These are phyloP conservation scores for Drosophila serrata DNA, from an alignment of 1,140 invertebrate species.

Conservation along the genomic window DNA sequence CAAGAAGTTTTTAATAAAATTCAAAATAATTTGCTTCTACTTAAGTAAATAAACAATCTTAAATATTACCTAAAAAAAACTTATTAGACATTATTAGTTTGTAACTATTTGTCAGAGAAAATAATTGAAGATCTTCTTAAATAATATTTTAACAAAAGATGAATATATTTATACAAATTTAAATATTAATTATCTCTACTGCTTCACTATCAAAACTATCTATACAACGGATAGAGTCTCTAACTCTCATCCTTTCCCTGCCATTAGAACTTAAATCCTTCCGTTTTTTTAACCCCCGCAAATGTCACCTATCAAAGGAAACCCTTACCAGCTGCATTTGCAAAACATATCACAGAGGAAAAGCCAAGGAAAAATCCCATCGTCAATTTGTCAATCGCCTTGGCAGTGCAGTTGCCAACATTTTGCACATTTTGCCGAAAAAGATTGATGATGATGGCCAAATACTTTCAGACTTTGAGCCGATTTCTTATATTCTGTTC, in stretches of 20 bases:
- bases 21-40: not conserved
- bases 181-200: not conserved
- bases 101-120: not conserved
- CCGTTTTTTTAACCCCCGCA: not conserved
- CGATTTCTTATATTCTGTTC: slow-evolving; percentile 16
- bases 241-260: not conserved
- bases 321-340: slow-evolving; percentile 37
- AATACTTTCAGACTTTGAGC: slow-evolving; percentile 54
- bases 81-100: no score
- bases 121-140: not conserved
- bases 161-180: not conserved
- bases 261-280: not conserved
- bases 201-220: no score
- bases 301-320: not conserved
- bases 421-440: slow-evolving; percentile 21
- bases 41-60: not conserved
- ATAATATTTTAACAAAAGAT: not conserved
- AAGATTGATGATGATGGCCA: slow-evolving; percentile 54
- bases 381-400: slow-evolving; percentile 59
- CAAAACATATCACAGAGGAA: slow-evolving; percentile 34
- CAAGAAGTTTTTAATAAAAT: rapidly evolving
- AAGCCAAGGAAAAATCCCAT: slow-evolving; percentile 15
- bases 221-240: not conserved
- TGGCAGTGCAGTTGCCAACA: slow-evolving; percentile 46
- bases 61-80: not conserved